A percentile compares a stretch with the other conserved stretches of the same genome.
Conservation (phyloP, 2,113 vertebrate species). For the Tachysurus fulvidraco region DNA sequence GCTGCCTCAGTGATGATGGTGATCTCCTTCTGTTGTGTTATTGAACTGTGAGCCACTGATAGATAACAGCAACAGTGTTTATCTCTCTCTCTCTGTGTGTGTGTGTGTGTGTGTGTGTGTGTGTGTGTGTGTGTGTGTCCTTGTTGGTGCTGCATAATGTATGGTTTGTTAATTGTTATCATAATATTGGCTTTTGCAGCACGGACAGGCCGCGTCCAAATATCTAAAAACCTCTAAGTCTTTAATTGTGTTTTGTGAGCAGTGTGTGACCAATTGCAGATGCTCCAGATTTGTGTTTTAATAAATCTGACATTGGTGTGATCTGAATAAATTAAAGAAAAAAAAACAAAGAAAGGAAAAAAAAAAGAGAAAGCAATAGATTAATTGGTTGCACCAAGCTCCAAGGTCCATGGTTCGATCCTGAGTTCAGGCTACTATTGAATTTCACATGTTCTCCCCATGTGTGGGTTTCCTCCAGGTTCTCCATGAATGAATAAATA, state of each 20-base stretch:
- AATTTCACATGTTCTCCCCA: background rate
- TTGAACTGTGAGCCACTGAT: constrained; percentile 40
- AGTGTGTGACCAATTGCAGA: background rate
- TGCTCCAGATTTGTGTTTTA: background rate
- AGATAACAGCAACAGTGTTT: constrained; percentile 24
- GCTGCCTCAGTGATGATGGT: constrained; percentile 53
- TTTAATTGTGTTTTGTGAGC: background rate
- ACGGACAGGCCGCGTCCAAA: background rate
- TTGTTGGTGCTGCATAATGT: background rate
- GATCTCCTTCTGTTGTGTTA: constrained; percentile 47
- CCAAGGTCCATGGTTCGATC: background rate
- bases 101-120: too few species aligned
- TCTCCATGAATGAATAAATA: background rate
- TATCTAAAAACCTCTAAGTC: background rate
- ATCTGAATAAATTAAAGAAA: background rate
- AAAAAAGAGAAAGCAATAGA: background rate
- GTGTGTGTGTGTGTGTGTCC: background rate
- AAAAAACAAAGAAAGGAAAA: background rate
- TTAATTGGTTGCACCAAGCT: background rate
- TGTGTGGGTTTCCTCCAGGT: background rate
- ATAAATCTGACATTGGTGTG: background rate
- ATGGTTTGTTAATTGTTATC: background rate
- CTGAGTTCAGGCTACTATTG: background rate
- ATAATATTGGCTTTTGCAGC: background rate
- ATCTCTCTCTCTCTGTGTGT: too few species aligned